phyloP scores from a whole-genome alignment of 1,140 invertebrate species.

The Elymnias hypermnestra region DNA sequence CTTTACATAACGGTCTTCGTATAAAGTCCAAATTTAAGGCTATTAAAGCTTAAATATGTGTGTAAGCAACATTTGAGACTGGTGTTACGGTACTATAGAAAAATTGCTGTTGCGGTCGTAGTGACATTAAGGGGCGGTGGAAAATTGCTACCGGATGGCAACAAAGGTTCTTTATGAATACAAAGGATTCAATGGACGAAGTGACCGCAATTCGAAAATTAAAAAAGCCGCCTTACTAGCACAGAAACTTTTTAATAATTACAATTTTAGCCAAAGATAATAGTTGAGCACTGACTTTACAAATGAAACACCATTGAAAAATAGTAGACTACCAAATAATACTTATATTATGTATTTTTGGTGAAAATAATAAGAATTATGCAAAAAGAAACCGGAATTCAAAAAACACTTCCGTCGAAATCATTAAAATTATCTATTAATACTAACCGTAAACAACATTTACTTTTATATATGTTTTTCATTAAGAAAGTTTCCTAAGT shows the following conservation, averaged over 20 bases:
- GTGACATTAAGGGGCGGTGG: slow-evolving; percentile 22
- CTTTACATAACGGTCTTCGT: slow-evolving; percentile 60
- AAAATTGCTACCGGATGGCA: slow-evolving; percentile 17
- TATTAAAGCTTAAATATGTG: slow-evolving; percentile 42
- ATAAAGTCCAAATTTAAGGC: slow-evolving; percentile 48
- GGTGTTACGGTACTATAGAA: slow-evolving; percentile 20
- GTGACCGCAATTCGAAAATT: slow-evolving; percentile 19
- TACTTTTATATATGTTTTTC: too few species aligned
- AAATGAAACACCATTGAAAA: too few species aligned
- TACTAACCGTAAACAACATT: too few species aligned
- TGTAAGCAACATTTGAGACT: slow-evolving; percentile 31
- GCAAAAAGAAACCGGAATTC: too few species aligned
- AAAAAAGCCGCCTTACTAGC: slow-evolving; percentile 11
- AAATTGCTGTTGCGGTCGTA: slow-evolving; percentile 22
- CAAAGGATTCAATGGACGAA: slow-evolving; percentile 27
- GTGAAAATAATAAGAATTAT: too few species aligned
- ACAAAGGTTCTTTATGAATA: slow-evolving; percentile 25
- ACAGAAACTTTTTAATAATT: slow-evolving; percentile 16
- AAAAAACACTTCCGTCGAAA: too few species aligned
- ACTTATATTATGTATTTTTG: too few species aligned
- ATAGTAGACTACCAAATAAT: too few species aligned
- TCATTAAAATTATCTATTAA: too few species aligned
- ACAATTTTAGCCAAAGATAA: slow-evolving; percentile 5
- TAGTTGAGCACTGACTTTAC: too few species aligned
- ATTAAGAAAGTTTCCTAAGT: too few species aligned